Base-by-base conservation (phyloP, 1,140 invertebrate species). In the Tigriopus japonicus region DNA sequence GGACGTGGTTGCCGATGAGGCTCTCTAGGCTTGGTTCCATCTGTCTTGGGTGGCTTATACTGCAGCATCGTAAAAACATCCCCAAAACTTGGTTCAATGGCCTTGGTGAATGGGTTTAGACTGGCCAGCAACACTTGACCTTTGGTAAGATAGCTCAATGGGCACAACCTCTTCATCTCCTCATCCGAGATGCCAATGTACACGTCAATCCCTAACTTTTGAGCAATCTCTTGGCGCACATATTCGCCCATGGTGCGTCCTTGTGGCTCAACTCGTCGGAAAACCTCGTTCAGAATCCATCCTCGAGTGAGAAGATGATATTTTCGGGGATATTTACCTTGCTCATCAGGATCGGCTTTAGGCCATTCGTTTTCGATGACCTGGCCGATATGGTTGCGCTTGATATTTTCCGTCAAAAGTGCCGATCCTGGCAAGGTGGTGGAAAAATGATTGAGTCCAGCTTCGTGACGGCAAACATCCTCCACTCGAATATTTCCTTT, bases 291-390 rank as follows among this genome's bases (percentile, higher is more conserved):
- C 13, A 42, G 7, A 6, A 60, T 40, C 42, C 58, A 60, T 21
- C 58, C 58, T 9, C 58, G 41, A 1, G 58, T 52, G 14, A 60
- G 13, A 7, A 45, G 14, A 60, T 60, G 58, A 51, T 60, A 60
- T 21, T 60, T 35, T 43, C 56, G 1, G 1, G 52, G 52, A 28
- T 23, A 54, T n/a, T 54, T 28, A 5, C 35, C 19, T 28, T 15
- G 6, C 52, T 54, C 52, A 9, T 35, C 28, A 9, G 28, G 28
- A 35, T 35, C 28, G 28, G 28, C 28, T 35, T 35, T 35, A 9
- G 9, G 45, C 45, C 21, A 17, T 49, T 49, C n/a, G 13, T 35
- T 58, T 42, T 58, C 55, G 17, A 58, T 58, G 28, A 41, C 13
- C 17, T 43, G 24, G 1, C 55, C 55, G 42, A 58, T 43, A 1